phyloP scores from a whole-genome alignment of 2,113 vertebrate genomes.

The Scomber scombrus region DNA sequence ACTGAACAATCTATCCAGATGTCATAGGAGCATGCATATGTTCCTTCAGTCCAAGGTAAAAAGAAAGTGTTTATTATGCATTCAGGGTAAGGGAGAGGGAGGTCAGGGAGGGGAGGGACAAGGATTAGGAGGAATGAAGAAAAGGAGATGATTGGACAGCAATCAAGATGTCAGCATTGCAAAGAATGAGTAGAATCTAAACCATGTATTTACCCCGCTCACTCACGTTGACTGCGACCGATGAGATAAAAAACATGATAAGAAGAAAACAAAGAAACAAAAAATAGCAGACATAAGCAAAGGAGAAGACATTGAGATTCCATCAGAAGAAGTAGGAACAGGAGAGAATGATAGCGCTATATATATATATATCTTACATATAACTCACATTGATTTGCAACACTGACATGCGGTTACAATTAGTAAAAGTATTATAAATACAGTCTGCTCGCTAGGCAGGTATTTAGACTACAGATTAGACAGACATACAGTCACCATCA shows the following conservation, averaged over 20 bases:
- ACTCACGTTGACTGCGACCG: conserved; percentile 98
- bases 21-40: conserved; percentile 76
- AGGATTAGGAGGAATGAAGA: conserved; percentile 23
- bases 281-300: conserved; percentile 88
- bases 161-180: conserved; percentile 81
- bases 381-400: conserved; percentile 75
- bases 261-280: conserved; percentile 84
- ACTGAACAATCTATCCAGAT: conserved; percentile 61
- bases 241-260: conserved; percentile 86
- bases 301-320: conserved; percentile 90
- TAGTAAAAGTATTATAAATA: conserved; percentile 42
- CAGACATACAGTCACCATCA: conserved; percentile 79
- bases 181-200: conserved; percentile 85
- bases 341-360: conserved; percentile 66
- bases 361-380: conserved; percentile 65
- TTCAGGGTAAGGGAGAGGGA: conserved; percentile 61
- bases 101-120: neutral
- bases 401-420: conserved; percentile 68
- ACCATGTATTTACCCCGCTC: conserved; percentile 96
- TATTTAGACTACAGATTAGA: conserved; percentile 52
- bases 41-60: conserved; percentile 63
- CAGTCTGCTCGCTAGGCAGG: conserved; percentile 57
- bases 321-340: conserved; percentile 82
- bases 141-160: conserved; percentile 57
- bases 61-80: conserved; percentile 59